Percentiles rank a stretch among this genome's conserved stretches.
Evolutionary conservation across 1,140 invertebrate genomes (phyloP).

Genomic region (Plutomurus gul): DNA sequence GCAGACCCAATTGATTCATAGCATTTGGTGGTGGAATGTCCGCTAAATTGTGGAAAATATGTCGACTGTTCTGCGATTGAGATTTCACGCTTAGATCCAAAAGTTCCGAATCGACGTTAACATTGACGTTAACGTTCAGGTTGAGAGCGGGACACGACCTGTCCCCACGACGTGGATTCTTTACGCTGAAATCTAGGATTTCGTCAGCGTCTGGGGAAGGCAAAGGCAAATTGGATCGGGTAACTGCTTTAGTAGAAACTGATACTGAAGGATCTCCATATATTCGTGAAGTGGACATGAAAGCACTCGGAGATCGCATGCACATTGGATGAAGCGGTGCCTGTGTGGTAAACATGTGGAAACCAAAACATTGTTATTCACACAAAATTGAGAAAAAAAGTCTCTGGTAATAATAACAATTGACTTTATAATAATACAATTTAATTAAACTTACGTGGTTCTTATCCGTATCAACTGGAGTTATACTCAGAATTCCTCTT

Average conservation of each 20-base stretch:
- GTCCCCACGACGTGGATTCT: neutral
- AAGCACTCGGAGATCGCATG: conserved; percentile 37
- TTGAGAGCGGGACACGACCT: neutral
- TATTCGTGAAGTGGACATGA: conserved; percentile 38
- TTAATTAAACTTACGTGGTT: conserved; percentile 26
- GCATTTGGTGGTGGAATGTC: conserved; percentile 49
- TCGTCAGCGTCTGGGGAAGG: neutral
- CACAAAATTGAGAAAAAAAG: neutral
- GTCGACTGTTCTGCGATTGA: conserved; percentile 16
- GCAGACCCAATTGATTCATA: conserved; percentile 50
- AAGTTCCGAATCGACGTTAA: conserved; percentile 26
- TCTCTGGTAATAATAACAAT: too few species aligned
- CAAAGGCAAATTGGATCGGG: neutral
- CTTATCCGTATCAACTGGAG: conserved; percentile 30
- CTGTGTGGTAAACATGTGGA: neutral
- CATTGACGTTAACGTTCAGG: conserved; percentile 30
- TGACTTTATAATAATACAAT: neutral
- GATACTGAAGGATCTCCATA: conserved; percentile 41
- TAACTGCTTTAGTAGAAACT: conserved; percentile 3
- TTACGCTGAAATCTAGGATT: conserved; percentile 44
- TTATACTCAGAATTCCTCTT: conserved; percentile 29
- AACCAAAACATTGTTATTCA: too few species aligned
- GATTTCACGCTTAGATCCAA: conserved; percentile 42
- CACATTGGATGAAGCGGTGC: neutral
- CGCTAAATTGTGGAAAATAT: conserved; percentile 45